These are phyloP conservation scores for Ceraclea dissimilis DNA, from an alignment of 2,888 invertebrate species.

Conservation along the genomic window DNA sequence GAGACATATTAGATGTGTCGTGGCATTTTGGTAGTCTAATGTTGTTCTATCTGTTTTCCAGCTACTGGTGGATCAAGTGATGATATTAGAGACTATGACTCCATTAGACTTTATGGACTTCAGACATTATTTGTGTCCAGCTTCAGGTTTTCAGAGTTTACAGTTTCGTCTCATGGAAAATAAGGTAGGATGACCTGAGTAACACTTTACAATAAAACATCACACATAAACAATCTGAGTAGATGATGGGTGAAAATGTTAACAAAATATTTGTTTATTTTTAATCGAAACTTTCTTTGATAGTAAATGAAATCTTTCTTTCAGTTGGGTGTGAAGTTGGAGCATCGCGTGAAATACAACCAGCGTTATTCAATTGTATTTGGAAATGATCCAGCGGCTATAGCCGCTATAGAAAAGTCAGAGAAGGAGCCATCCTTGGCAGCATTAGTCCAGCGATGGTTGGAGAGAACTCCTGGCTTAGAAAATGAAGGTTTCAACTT, in stretches of 20 bases:
- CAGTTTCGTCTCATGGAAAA: conserved; percentile 96
- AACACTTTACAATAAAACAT: background rate
- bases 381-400: conserved; percentile 60
- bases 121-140: conserved; percentile 83
- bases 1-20: too few relatives aligned
- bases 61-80: conserved; percentile 94
- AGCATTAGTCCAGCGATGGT: conserved; percentile 83
- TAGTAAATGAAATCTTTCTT: conserved; percentile 7
- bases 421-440: conserved; percentile 80
- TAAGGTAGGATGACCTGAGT: conserved; percentile 45
- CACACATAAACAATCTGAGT: background rate
- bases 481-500: conserved; percentile 82
- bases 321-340: conserved; percentile 64
- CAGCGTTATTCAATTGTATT: conserved; percentile 86
- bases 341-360: conserved; percentile 87
- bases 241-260: too few relatives aligned
- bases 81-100: conserved; percentile 98
- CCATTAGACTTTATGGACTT: conserved; percentile 98
- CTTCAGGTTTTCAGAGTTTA: conserved; percentile 96
- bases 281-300: too few relatives aligned
- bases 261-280: too few relatives aligned
- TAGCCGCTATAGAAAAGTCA: conserved; percentile 52
- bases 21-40: too few relatives aligned
- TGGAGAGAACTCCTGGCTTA: conserved; percentile 90
- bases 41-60: too few relatives aligned